Evolutionary conservation across 2,113 vertebrate genomes (phyloP), one percentile per base, ranked within the genome.

Genomic region (Phrynosoma platyrhinos): DNA sequence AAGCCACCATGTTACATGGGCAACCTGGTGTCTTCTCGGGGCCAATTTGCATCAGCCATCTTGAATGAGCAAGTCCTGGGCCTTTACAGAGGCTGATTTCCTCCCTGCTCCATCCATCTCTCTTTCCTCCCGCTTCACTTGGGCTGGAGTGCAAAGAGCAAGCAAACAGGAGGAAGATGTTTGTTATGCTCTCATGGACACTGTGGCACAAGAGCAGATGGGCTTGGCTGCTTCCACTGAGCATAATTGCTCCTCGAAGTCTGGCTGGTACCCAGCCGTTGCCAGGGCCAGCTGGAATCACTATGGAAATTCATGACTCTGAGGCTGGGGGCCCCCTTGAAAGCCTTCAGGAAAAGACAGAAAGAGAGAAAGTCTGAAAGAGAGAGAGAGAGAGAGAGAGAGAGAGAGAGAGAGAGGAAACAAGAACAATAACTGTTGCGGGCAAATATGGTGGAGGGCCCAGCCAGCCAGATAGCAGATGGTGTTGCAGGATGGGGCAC

Each of bases 141-240:
- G 3, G 64, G 7, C 1, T 27, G 53, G 0, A 0, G 47, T 0
- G 69, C 2, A 47, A 14, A 27, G 9, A 1, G 66, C 66, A 30
- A 27, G 66, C 0, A 13, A 86, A 0, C 0, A 0, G 90, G 52
- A 40, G 42, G 82, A 69, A 83, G 82, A 0, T 7, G 32, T 9
- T 30, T 80, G 0, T 25, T 4, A 76, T 2, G 32, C 1, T n/a
- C 72, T 1, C 0, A 5, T 0, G 1, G 52, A 58, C 0, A 16
- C 82, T 1, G n/a, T 71, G 82, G 79, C 58, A 9, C 42, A 30
- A 12, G 30, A 69, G 53, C 25, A 0, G 58, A 64, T 4, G 9
- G 83, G 82, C 79, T 1, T 75, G 89, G 13, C 55, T 0, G n/a
- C 16, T 2, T 4, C 86, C 27, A 72, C 42, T 0, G 83, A 23